Base-by-base conservation (phyloP, 2,797 vertebrate genomes). In the Natrix natrix region DNA sequence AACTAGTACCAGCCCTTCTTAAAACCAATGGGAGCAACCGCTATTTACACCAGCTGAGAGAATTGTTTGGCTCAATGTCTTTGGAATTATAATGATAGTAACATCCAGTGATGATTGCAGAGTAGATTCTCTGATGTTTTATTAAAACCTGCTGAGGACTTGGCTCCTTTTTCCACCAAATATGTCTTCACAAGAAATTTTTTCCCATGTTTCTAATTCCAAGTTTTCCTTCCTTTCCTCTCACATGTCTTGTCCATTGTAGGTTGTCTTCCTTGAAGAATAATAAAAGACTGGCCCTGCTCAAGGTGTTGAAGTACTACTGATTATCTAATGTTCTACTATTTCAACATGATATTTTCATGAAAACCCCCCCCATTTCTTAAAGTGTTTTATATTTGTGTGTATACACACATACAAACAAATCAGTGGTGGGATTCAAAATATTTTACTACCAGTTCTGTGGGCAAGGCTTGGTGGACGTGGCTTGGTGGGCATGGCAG, bases 21-120 rank as follows among this genome's bases (percentile, higher is more conserved):
- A 92, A 95, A 96, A 95, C 94, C 7, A 94, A 95, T 95, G 14
- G 11, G 26, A 90, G 87, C 1, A 92, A 26, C 4, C 89, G 2
- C 0, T 55, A 86, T 94, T 94, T 95, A 92, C 94, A 92, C 88
- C 8, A 90, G 1, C 16, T 87, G 6, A 86, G 93, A 93, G 26
- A 83, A 83, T 22, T 26, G 24, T 54, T 95, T 17, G 1, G 92
- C 94, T 94, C 86, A 94, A 43, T 92, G 8, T 59, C 94, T n/a
- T 88, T 88, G 32, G 88, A 93, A 37, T 86, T 55, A 83, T 93
- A 92, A 90, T 37, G 56, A 90, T 94, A 93, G 57, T n/a, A 43
- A 8, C 56, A 63, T n/a, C 90, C 89, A 54, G 55, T 59, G 52
- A 32, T 88, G 90, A 91, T 66, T 83, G 32, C n/a, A 28, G 90